A percentile compares a stretch with the other conserved stretches of the same genome.
Evolutionary conservation across 2,113 vertebrate species (phyloP).

Genomic region (Ptilonorhynchus violaceus): DNA sequence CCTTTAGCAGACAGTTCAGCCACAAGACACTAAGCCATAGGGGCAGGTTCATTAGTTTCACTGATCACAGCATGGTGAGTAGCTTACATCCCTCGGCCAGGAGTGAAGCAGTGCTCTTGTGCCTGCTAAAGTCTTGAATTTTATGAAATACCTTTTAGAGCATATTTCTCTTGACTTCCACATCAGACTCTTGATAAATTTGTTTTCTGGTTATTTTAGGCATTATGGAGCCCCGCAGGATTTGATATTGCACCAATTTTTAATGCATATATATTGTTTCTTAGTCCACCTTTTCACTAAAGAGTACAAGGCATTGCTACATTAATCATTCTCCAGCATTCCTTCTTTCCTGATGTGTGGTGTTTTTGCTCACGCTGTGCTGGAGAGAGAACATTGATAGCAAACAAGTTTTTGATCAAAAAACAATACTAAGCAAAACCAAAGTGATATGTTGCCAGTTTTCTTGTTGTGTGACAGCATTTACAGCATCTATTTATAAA

Average conservation of each 20-base stretch:
- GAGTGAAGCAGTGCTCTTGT: neutral
- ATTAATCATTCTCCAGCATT: neutral
- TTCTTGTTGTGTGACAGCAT: neutral
- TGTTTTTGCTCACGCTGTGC: neutral
- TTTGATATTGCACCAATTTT: neutral
- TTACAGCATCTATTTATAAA: neutral
- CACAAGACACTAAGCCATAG: neutral
- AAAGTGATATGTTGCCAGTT: neutral
- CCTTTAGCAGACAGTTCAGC: neutral
- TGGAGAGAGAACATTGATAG: neutral
- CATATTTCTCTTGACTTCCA: neutral
- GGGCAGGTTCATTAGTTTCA: neutral
- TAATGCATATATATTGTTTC: neutral
- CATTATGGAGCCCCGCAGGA: neutral
- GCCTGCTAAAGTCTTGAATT: neutral
- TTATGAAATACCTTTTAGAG: neutral
- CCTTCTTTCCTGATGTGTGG: neutral
- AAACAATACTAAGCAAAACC: neutral
- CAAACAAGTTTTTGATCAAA: neutral
- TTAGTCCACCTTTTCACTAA: neutral
- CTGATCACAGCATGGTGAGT: neutral
- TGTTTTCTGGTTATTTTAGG: neutral
- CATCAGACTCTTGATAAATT: neutral
- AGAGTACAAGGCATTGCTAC: neutral
- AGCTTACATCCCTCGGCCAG: neutral